A percentile compares a stretch with the other conserved stretches of the same genome.
Conservation (phyloP, 2,888 invertebrate genomes). For the Nephrotoma guestfalica region DNA sequence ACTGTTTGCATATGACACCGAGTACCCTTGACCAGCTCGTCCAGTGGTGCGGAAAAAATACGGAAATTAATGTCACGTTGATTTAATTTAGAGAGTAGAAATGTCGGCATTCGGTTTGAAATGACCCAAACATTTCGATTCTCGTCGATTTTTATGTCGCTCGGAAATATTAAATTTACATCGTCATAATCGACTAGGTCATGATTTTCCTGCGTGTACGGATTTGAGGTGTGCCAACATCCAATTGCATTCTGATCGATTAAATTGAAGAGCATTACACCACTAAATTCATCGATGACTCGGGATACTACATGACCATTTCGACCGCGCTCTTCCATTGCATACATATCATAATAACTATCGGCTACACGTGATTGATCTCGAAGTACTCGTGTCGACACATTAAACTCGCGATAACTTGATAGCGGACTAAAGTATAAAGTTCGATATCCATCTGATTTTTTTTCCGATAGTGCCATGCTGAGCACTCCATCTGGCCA, state of each 20-base stretch:
- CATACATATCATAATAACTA: constrained; percentile 55
- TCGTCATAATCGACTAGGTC: constrained; percentile 62
- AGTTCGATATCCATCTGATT: constrained; percentile 54
- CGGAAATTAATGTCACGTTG: constrained; percentile 66
- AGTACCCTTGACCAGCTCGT: constrained; percentile 50
- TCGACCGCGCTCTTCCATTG: constrained; percentile 44
- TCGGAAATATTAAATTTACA: constrained; percentile 59
- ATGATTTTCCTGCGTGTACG: constrained; percentile 48
- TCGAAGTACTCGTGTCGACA: constrained; percentile 57
- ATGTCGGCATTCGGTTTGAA: constrained; percentile 69
- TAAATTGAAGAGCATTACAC: constrained; percentile 60
- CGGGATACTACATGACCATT: constrained; percentile 57
- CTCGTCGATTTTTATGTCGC: constrained; percentile 62
- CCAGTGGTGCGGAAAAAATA: constrained; percentile 52
- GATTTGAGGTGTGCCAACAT: constrained; percentile 60
- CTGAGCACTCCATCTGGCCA: constrained; percentile 73
- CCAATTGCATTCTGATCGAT: constrained; percentile 71
- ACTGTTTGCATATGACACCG: constrained; percentile 42
- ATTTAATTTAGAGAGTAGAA: constrained; percentile 51
- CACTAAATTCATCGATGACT: constrained; percentile 54
- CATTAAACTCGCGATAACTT: constrained; percentile 62
- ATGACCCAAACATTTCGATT: constrained; percentile 63
- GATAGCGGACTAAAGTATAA: constrained; percentile 67
- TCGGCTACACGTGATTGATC: constrained; percentile 50
- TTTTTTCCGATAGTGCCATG: constrained; percentile 51